Base-by-base conservation (phyloP, 2,113 vertebrate species). In the Hippocampus mohnikei region DNA sequence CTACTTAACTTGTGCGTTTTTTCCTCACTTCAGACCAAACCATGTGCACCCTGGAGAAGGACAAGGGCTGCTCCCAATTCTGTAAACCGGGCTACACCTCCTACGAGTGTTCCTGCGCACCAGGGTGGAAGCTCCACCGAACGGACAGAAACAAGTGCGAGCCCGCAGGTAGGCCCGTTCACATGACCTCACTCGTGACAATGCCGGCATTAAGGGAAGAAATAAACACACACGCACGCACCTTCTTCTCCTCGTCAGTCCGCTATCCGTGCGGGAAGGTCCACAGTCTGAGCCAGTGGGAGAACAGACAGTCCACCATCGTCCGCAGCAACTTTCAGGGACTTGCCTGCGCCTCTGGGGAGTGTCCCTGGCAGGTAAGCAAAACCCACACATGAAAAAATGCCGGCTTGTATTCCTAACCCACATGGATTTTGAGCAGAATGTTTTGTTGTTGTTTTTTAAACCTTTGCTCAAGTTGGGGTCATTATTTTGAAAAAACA, bases 321-420 rank as follows among this genome's bases (percentile, higher is more conserved):
- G 23, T 15, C 40, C n/a, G 9, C 50, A 86, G n/a, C 3, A 80
- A 50, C 70, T 91, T 79, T 62, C 67, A 78, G 71, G 88, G 85
- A 25, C 13, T 89, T 0, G 3, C 1, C 68, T 93, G 92, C 50
- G 20, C 4, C 1, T 29, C 76, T 2, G 55, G 70, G 0, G 89
- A 91, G 58, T 93, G 93, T 78, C 91, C 91, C 15, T 93, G 93
- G 93, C 92, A 93, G 91, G 93, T 93, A 67, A 29, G 46, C 16
- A 44, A 12, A 11, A 44, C 42, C 0, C 11, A 44, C 10, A 44
- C 5, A 37, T 37, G 33, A 37, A 37, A 37, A 37, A 37, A 42
- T 42, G 41, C 42, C 10, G 12, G 42, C 10, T 11, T 44, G 42
- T 44, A 3, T 12, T 12, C 42, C 13, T 11, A 3, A 44, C 12